Conservation (phyloP, 2,113 vertebrate species). For the Todiramphus saurophagus region DNA sequence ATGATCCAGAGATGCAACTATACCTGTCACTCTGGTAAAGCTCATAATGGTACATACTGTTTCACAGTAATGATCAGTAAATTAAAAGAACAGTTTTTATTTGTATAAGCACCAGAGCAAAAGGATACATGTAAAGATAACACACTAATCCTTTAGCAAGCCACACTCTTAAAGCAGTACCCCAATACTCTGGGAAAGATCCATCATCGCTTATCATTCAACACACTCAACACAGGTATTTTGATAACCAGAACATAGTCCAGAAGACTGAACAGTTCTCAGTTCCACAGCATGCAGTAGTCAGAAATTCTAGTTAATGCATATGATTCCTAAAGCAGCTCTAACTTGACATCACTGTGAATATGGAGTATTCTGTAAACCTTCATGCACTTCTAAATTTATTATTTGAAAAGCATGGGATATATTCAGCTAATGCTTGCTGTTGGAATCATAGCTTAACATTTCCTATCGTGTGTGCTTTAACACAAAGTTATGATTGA, state of each 20-base stretch:
- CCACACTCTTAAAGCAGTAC: background rate
- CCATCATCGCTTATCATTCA: background rate
- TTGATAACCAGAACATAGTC: background rate
- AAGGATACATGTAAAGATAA: background rate
- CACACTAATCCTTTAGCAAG: background rate
- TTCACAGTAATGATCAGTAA: background rate
- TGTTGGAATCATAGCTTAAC: background rate
- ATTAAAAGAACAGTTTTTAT: background rate
- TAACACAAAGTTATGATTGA: conserved; percentile 28
- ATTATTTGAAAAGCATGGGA: background rate
- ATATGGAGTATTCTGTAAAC: background rate
- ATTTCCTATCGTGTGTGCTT: background rate
- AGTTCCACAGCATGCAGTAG: background rate
- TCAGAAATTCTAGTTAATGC: background rate
- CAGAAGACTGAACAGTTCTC: background rate
- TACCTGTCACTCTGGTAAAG: background rate
- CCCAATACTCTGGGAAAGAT: background rate
- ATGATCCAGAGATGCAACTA: background rate
- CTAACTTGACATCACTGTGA: background rate
- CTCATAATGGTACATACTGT: background rate
- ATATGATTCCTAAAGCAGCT: background rate
- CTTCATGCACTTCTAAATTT: background rate
- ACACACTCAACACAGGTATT: background rate
- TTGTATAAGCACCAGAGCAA: background rate
- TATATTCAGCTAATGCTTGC: conserved; percentile 31